phyloP scores from a whole-genome alignment of 2,888 invertebrate genomes.

The Urechis unicinctus region DNA sequence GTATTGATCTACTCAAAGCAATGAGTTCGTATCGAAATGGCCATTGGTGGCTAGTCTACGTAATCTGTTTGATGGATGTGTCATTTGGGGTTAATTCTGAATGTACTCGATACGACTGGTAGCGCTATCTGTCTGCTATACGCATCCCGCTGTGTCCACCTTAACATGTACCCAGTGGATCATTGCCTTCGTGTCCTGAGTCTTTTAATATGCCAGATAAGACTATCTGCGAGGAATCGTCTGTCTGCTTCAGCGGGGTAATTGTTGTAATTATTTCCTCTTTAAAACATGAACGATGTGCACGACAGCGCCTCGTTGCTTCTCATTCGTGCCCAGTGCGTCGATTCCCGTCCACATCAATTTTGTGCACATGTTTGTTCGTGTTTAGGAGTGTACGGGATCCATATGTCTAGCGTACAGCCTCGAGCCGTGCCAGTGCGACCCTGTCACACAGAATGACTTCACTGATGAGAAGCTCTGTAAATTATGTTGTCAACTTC shows the following conservation, averaged over 20 bases:
- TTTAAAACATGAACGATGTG: too few relatives aligned
- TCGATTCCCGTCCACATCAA: too few relatives aligned
- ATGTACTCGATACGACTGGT: too few relatives aligned
- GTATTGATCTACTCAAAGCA: too few relatives aligned
- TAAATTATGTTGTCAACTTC: constrained; percentile 84
- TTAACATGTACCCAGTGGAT: constrained; percentile 21
- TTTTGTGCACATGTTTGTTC: too few relatives aligned
- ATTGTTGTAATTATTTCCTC: constrained; percentile 12
- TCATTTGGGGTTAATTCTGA: too few relatives aligned
- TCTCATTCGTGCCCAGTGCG: neutral
- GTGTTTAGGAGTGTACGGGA: constrained; percentile 29
- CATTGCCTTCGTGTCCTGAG: constrained; percentile 22
- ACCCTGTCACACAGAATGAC: constrained; percentile 17
- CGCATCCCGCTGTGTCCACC: too few relatives aligned
- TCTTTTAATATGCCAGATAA: constrained; percentile 24
- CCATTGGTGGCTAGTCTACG: too few relatives aligned
- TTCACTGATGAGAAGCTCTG: constrained; percentile 54
- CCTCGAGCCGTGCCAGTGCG: constrained; percentile 30
- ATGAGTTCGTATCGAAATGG: too few relatives aligned
- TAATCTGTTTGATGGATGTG: too few relatives aligned
- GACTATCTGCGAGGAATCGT: constrained; percentile 22
- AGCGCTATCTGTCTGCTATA: too few relatives aligned
- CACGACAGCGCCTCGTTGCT: too few relatives aligned
- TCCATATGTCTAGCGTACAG: constrained; percentile 32
- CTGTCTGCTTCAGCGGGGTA: constrained; percentile 37